Evolutionary conservation across 2,797 vertebrate genomes (phyloP), one percentile per base, ranked within the genome.

Genomic region (Acipenser transmontanus): DNA sequence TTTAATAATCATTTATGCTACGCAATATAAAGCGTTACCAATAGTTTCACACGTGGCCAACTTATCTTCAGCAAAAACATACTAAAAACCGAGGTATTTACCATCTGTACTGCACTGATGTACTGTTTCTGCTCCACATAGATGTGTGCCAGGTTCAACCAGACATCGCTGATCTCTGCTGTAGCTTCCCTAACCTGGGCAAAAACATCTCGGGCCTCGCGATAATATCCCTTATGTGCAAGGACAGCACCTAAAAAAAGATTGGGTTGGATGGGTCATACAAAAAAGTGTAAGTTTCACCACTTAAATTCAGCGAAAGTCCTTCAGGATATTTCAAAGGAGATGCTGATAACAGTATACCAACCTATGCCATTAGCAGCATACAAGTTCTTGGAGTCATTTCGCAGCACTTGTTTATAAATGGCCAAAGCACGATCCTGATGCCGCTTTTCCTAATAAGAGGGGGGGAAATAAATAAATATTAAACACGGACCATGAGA

Each of bases 41-140:
- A 34, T 34, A 34, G 0, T 34, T 34, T 34, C 4, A 34, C 34
- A 34, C 1, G 34, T 34, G 34, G 4, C 34, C 34, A 34, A 34
- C 34, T 34, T 17, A 1, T 17, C 17, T 34, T 34, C 34, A 34
- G 34, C 34, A 34, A 34, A 34, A 34, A 34, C 34, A 34, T 34
- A 34, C 34, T 34, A 34, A 34, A 34, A 34, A 54, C 2, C 8
- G n/a, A 62, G 9, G 17, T 47, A 52, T 71, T 88, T 85, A 99
- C 97, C 97, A 99, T 99, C 81, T 99, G 97, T 71, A 99, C 97
- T 0, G 97, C 96, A 20, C 97, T 99, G 86, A 99, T 99, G 88
- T 98, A 99, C 73, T 99, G 97, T 69, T 98, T 98, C 87, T 99
- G 97, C 70, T 99, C 97, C 1, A 99, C 96, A 0, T 99, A 99